These are phyloP conservation scores for Furcula furcula DNA, from an alignment of 2,888 invertebrate species.

Conservation along the genomic window DNA sequence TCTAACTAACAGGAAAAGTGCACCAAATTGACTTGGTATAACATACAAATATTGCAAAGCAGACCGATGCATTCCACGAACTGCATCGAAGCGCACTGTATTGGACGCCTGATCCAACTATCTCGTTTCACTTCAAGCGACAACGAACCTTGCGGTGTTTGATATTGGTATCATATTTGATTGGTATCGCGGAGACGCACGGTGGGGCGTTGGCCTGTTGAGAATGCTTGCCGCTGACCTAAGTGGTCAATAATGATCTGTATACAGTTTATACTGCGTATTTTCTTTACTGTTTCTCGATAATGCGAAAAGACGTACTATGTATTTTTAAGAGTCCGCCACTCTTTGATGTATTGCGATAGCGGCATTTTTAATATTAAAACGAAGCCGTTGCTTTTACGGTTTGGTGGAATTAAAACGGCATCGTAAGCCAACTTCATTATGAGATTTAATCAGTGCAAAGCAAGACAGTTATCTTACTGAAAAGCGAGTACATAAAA, in stretches of 20 bases:
- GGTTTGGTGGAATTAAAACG: slow-evolving; percentile 63
- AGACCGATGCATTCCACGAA: slow-evolving; percentile 76
- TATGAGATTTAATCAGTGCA: slow-evolving; percentile 70
- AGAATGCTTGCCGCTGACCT: slow-evolving; percentile 78
- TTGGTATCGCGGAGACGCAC: slow-evolving; percentile 39
- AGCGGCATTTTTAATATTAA: slow-evolving; percentile 26
- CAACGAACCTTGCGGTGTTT: slow-evolving; percentile 40
- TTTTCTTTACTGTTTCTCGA: slow-evolving; percentile 56
- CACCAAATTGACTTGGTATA: slow-evolving; percentile 55
- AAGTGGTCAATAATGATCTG: slow-evolving; percentile 79
- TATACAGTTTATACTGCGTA: slow-evolving; percentile 62
- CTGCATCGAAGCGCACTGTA: slow-evolving; percentile 69
- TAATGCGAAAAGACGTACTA: slow-evolving; percentile 38
- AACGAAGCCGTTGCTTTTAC: slow-evolving; percentile 34
- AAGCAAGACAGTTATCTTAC: slow-evolving; percentile 62
- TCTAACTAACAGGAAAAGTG: slow-evolving; percentile 45
- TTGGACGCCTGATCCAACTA: slow-evolving; percentile 50
- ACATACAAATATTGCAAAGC: slow-evolving; percentile 72
- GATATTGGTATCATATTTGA: slow-evolving; percentile 44
- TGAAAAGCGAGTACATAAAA: slow-evolving; percentile 49
- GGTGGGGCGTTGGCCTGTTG: slow-evolving; percentile 74
- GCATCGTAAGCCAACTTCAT: slow-evolving; percentile 63
- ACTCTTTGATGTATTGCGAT: slow-evolving; percentile 30
- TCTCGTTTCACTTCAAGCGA: slow-evolving; percentile 34
- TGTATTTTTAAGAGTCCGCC: slow-evolving; percentile 35